Base-by-base conservation (phyloP, 2,113 vertebrate genomes). In the Amblyopsis rosae region DNA sequence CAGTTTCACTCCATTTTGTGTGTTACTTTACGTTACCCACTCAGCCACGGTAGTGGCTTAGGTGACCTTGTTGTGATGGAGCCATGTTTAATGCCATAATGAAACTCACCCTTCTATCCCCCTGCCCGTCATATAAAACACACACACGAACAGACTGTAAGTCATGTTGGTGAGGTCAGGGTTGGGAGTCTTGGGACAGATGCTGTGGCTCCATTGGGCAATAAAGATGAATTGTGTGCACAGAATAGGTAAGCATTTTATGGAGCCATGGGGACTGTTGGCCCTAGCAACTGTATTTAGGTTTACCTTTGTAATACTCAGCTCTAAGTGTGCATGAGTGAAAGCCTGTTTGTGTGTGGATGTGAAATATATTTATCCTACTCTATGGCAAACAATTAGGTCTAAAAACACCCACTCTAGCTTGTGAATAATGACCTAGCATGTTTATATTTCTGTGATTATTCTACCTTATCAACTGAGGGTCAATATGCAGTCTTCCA, bases 211-310 rank as follows among this genome's bases (percentile, higher is more conserved):
- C 76, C 75, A 65, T 75, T n/a, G 73, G 74, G 78, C 75, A 65
- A 32, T 77, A 72, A 76, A 75, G 59, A 81, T 82, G 70, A 80
- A 76, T 76, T 79, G 65, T 8, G 51, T 70, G 70, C 15, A 32
- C 35, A 41, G 35, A 6, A 41, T 41, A 41, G 35, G 35, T 41
- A 26, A 26, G 26, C 26, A 26, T 26, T 41, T 76, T 70, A 69
- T 76, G 62, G 49, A 62, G 41, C 76, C 35, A 46, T 17, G 15
- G 73, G 66, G 79, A 61, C 41, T 3, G 35, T 55, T 48, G 54
- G 51, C 51, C 7, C 71, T 49, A 47, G 19, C 47, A 72, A 70
- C 69, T 70, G 80, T 26, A 77, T 76, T 79, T 69, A 66, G 70
- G 53, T 51, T 41, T 26, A 26, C 26, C 1, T 26, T 26, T 26